Conservation (phyloP, 2,888 invertebrate species). For the Dugesia japonica region DNA sequence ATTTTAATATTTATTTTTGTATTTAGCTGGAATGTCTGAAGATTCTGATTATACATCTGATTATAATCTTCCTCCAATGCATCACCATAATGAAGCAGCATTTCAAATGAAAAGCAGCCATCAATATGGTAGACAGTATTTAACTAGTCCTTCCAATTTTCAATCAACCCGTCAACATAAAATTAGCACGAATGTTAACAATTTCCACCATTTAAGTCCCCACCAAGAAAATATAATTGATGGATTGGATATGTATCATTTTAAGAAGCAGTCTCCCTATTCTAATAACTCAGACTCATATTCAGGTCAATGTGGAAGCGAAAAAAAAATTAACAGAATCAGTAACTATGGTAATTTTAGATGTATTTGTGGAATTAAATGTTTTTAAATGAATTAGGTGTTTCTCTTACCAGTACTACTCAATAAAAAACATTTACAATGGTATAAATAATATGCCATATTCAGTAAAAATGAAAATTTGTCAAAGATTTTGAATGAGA, state of each 20-base stretch:
- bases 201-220: background rate
- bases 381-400: no score
- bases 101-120: conserved; percentile 55
- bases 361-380: no score
- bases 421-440: no score
- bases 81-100: conserved; percentile 72
- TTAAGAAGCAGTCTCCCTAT: background rate
- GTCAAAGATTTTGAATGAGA: no score
- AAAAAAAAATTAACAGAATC: conserved; percentile 9
- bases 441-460: no score
- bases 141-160: background rate
- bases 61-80: conserved; percentile 64
- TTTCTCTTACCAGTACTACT: no score
- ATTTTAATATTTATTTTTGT: no score
- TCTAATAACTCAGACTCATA: background rate
- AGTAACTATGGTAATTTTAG: conserved; percentile 5
- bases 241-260: background rate
- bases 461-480: no score
- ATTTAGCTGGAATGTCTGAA: conserved; percentile 58
- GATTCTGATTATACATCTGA: conserved; percentile 92
- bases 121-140: conserved; percentile 36
- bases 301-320: conserved; percentile 2
- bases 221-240: background rate
- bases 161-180: background rate
- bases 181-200: background rate